Evolutionary conservation across 2,113 vertebrate genomes (phyloP).

Genomic region (Synodontis membranacea): DNA sequence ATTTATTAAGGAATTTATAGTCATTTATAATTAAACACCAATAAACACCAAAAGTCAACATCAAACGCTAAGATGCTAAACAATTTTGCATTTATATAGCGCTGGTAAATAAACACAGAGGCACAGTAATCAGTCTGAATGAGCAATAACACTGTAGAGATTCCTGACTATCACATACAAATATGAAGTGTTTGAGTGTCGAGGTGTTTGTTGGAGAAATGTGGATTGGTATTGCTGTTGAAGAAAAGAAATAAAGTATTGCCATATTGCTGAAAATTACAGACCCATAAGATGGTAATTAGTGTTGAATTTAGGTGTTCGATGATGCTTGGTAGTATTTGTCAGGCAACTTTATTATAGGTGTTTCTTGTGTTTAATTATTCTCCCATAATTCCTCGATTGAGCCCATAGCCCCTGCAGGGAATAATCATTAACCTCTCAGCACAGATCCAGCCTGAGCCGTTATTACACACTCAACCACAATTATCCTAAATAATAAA

Average conservation of each 20-base stretch:
- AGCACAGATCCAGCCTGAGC: conserved; percentile 58
- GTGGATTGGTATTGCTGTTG: background rate
- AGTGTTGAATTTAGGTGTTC: background rate
- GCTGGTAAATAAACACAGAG: background rate
- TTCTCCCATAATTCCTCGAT: conserved; percentile 58
- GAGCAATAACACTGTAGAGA: background rate
- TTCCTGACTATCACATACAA: background rate
- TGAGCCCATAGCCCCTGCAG: conserved; percentile 57
- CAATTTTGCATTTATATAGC: background rate
- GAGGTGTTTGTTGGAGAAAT: background rate
- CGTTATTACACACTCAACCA: conserved; percentile 54
- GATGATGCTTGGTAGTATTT: background rate
- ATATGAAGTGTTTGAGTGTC: background rate
- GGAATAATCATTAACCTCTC: conserved; percentile 66
- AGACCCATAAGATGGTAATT: background rate
- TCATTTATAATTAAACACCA: background rate
- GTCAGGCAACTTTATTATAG: background rate
- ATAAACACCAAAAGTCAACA: background rate
- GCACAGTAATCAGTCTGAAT: background rate
- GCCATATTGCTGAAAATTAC: background rate
- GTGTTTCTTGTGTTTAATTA: conserved; percentile 38
- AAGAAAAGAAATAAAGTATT: background rate
- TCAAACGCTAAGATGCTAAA: background rate
- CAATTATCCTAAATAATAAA: conserved; percentile 61
- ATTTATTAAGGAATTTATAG: background rate